Evolutionary conservation across 2,888 invertebrate species (phyloP).

Genomic region (Diarsia rubi): DNA sequence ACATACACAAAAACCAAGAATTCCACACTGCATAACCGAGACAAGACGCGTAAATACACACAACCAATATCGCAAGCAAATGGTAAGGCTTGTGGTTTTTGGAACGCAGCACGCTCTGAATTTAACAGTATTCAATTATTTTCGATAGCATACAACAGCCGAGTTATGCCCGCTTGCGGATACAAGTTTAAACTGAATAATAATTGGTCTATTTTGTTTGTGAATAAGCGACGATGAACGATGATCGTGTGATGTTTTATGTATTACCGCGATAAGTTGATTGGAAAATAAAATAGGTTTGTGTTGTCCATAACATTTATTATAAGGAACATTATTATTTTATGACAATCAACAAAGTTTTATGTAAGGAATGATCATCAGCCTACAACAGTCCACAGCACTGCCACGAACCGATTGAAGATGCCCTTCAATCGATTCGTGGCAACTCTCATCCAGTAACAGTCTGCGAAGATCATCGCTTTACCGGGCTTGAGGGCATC

Average conservation of each 20-base stretch:
- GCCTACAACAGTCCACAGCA: too few relatives aligned
- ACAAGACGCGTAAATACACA: constrained; percentile 37
- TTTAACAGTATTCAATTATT: constrained; percentile 81
- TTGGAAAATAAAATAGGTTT: too few relatives aligned
- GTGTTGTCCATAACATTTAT: too few relatives aligned
- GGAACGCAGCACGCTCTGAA: constrained; percentile 73
- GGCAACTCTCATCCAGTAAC: too few relatives aligned
- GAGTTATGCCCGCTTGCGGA: constrained; percentile 63
- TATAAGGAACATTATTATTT: too few relatives aligned
- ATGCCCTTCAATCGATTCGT: too few relatives aligned
- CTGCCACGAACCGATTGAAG: too few relatives aligned
- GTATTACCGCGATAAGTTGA: background rate
- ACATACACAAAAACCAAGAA: constrained; percentile 13
- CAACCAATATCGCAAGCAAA: constrained; percentile 51
- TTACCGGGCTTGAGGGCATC: too few relatives aligned
- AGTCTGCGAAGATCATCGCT: too few relatives aligned
- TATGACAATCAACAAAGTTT: too few relatives aligned
- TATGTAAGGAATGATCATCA: too few relatives aligned
- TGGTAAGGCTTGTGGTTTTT: constrained; percentile 74
- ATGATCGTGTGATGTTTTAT: constrained; percentile 6
- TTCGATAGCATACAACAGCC: constrained; percentile 75
- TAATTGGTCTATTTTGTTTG: constrained; percentile 51
- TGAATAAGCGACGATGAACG: constrained; percentile 22
- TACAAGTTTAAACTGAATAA: constrained; percentile 65
- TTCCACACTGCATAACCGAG: constrained; percentile 2